phyloP scores from a whole-genome alignment of 2,797 vertebrate species.

The Threskiornis aethiopicus region DNA sequence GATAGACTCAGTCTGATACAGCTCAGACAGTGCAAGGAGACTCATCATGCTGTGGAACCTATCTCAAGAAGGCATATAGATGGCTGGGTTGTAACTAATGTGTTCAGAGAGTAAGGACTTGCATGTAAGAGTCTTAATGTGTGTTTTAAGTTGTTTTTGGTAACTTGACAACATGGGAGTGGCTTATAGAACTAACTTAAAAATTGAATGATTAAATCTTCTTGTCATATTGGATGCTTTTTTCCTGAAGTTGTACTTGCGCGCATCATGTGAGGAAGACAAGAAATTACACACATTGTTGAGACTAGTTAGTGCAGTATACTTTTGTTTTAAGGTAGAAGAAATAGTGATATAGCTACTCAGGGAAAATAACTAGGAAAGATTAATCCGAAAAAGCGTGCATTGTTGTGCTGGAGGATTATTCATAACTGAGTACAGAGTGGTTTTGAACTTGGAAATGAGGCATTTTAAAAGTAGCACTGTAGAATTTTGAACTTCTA shows the following conservation, averaged over 20 bases:
- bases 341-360: not conserved
- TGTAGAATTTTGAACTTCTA: not conserved
- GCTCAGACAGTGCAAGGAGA: not conserved
- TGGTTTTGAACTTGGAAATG: not conserved
- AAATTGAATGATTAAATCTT: not conserved
- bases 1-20: too few relatives aligned
- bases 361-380: not conserved
- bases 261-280: not conserved
- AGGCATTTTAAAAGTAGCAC: not conserved
- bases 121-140: not conserved
- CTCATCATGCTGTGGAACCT: not conserved
- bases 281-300: rapidly evolving
- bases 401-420: not conserved
- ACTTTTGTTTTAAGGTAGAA: not conserved
- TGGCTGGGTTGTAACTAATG: not conserved
- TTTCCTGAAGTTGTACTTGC: not conserved
- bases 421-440: not conserved
- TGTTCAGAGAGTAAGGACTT: not conserved
- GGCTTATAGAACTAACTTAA: not conserved
- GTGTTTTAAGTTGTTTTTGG: not conserved
- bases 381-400: not conserved
- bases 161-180: not conserved
- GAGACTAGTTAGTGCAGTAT: not conserved
- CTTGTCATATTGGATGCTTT: not conserved
- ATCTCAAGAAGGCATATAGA: not conserved